Percentiles rank a stretch among this genome's conserved stretches.
Conservation (phyloP, 2,888 invertebrate species). For the Hetaerina titia region DNA sequence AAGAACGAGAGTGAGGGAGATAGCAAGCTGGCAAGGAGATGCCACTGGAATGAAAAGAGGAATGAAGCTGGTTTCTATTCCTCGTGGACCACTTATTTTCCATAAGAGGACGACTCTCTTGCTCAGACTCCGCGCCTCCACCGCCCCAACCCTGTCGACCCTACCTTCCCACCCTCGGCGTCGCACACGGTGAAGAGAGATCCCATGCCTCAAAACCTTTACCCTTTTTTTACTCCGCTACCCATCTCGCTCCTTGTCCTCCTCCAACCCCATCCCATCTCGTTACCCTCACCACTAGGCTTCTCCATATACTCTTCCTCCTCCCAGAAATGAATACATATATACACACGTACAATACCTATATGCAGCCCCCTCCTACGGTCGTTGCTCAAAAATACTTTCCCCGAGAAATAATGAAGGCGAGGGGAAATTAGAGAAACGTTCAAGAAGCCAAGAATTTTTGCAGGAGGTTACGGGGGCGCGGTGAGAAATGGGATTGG, state of each 20-base stretch:
- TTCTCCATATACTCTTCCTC: no score
- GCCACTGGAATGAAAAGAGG: slow-evolving; percentile 23
- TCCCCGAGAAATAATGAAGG: slow-evolving; percentile 26
- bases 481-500: neutral
- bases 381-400: slow-evolving; percentile 46
- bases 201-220: neutral
- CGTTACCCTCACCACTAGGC: neutral
- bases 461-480: neutral
- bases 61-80: slow-evolving; percentile 57
- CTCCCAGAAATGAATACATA: no score
- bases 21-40: neutral
- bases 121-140: neutral
- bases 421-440: slow-evolving; percentile 42
- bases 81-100: slow-evolving; percentile 63
- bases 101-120: slow-evolving; percentile 51
- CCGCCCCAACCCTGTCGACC: neutral
- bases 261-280: neutral
- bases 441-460: slow-evolving; percentile 23
- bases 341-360: no score
- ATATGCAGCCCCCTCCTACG: slow-evolving; percentile 4
- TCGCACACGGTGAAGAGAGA: neutral
- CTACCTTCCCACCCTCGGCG: neutral
- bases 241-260: neutral
- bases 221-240: neutral
- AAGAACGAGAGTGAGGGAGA: neutral